Conservation (phyloP, 2,797 vertebrate genomes). For the Ataeniobius toweri region DNA sequence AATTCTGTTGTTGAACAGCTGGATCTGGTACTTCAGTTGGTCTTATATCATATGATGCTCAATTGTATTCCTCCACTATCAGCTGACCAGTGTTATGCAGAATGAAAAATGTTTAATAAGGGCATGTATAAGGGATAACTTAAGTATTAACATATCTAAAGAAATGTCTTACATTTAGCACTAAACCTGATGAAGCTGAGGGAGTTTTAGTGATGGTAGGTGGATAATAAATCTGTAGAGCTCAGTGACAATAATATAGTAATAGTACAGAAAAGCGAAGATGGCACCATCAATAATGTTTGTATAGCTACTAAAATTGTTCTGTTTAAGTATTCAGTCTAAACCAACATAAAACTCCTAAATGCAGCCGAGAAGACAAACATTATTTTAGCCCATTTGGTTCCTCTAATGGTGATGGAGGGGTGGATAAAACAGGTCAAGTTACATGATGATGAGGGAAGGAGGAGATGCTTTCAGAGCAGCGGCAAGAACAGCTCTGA, state of each 20-base stretch:
- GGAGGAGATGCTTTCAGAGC: conserved; percentile 32
- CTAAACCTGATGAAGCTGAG: conserved; percentile 21
- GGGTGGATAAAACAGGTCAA: background rate
- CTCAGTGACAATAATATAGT: conserved; percentile 7
- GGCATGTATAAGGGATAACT: conserved; percentile 39
- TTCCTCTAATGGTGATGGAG: background rate
- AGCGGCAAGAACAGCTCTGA: conserved; percentile 51
- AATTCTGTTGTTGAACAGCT: conserved; percentile 43
- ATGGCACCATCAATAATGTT: background rate
- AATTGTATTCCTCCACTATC: conserved; percentile 28
- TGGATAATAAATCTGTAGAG: conserved; percentile 16
- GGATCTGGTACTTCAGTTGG: conserved; percentile 46
- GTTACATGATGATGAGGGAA: background rate
- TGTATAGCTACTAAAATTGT: conserved; percentile 14
- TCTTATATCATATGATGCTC: conserved; percentile 39
- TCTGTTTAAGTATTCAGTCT: conserved; percentile 9
- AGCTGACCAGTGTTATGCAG: conserved; percentile 56
- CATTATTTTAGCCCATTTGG: background rate
- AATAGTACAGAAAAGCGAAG: conserved; percentile 25
- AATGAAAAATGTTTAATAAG: conserved; percentile 25
- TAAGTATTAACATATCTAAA: conserved; percentile 27
- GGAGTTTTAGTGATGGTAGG: background rate
- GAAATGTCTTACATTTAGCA: conserved; percentile 24
- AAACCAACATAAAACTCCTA: background rate
- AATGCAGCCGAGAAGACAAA: background rate